Evolutionary conservation across 2,888 invertebrate genomes (phyloP).

Genomic region (Phlogophora meticulosa): DNA sequence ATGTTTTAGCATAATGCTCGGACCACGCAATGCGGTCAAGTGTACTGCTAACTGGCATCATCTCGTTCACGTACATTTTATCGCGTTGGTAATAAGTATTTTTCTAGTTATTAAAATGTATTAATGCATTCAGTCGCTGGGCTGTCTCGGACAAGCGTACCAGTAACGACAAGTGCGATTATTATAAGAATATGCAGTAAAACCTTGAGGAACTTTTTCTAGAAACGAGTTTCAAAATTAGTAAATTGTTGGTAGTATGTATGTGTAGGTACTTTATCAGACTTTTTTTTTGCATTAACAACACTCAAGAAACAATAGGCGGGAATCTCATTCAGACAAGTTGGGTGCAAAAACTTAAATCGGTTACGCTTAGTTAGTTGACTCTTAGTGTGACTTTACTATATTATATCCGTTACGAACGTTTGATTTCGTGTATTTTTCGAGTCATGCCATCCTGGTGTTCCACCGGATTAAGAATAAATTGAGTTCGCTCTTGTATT

Average conservation of each 20-base stretch:
- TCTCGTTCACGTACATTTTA: slow-evolving; percentile 10
- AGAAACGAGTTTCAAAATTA: slow-evolving; percentile 66
- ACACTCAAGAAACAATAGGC: slow-evolving; percentile 69
- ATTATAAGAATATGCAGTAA: slow-evolving; percentile 54
- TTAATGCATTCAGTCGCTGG: slow-evolving; percentile 41
- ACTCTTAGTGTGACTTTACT: slow-evolving; percentile 16
- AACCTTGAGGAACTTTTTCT: slow-evolving; percentile 68
- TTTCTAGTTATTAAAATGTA: slow-evolving; percentile 53
- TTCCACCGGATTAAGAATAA: slow-evolving; percentile 31
- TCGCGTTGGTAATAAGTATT: slow-evolving; percentile 30
- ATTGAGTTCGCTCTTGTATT: slow-evolving; percentile 39
- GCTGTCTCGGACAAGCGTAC: slow-evolving; percentile 31
- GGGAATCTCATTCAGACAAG: slow-evolving; percentile 60
- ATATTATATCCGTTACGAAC: slow-evolving; percentile 26
- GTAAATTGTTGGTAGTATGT: slow-evolving; percentile 53
- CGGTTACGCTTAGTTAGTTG: slow-evolving; percentile 25
- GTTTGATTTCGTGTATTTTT: slow-evolving; percentile 35
- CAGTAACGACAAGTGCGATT: slow-evolving; percentile 41
- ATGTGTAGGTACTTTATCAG: slow-evolving; percentile 60
- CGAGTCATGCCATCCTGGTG: slow-evolving; percentile 34
- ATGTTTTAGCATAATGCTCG: slow-evolving; percentile 28
- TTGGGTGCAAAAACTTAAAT: slow-evolving; percentile 48
- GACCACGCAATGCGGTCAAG: slow-evolving; percentile 40
- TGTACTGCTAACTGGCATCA: slow-evolving; percentile 15
- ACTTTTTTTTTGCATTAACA: slow-evolving; percentile 71